Conservation (phyloP, 2,888 invertebrate species). For the Drosophila quinaria region DNA sequence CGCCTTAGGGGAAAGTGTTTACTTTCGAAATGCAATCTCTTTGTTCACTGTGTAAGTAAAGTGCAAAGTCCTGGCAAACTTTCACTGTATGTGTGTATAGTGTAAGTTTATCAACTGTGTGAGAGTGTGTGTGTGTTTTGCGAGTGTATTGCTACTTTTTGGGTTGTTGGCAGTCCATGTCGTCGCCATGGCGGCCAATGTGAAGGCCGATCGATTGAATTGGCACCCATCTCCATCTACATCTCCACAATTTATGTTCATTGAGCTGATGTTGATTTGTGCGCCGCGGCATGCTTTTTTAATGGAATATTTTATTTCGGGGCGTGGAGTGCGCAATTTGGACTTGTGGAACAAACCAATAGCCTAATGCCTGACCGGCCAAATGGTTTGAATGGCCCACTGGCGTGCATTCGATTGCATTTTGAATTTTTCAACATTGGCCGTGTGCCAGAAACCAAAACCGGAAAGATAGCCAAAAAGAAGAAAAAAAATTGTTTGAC, state of each 20-base stretch:
- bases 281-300: slow-evolving; percentile 72
- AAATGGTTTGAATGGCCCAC: slow-evolving; percentile 22
- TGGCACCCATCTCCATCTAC: slow-evolving; percentile 26
- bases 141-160: slow-evolving; percentile 38
- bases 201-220: slow-evolving; percentile 75
- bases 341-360: slow-evolving; percentile 31
- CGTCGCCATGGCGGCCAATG: slow-evolving; percentile 70
- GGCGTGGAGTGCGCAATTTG: slow-evolving; percentile 31
- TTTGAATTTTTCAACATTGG: slow-evolving; percentile 59
- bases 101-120: neutral
- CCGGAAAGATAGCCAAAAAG: slow-evolving; percentile 53
- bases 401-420: slow-evolving; percentile 69
- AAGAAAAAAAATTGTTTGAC: slow-evolving; percentile 20
- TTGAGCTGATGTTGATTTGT: slow-evolving; percentile 79
- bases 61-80: slow-evolving; percentile 22
- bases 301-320: slow-evolving; percentile 72
- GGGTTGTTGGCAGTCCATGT: slow-evolving; percentile 42
- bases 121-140: neutral
- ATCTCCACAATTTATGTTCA: slow-evolving; percentile 70
- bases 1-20: slow-evolving; percentile 10
- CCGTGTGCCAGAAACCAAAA: slow-evolving; percentile 66
- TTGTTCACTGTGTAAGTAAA: slow-evolving; percentile 6
- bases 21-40: slow-evolving; percentile 12
- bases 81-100: neutral
- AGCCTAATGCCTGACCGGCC: slow-evolving; percentile 7